Conservation (phyloP, 2,888 invertebrate species). For the Phorcus lineatus region DNA sequence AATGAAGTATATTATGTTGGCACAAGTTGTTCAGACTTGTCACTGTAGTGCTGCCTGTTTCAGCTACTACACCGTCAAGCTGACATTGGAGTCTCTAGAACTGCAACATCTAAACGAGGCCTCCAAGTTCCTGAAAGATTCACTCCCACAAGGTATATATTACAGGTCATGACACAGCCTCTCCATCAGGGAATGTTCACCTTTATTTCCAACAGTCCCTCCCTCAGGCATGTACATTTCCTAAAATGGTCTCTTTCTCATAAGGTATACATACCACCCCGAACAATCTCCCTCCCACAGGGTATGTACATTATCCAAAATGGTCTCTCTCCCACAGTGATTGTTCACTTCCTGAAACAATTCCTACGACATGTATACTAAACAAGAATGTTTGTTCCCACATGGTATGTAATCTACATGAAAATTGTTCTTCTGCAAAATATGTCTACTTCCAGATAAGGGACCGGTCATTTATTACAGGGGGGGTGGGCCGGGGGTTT, state of each 20-base stretch:
- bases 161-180: background rate
- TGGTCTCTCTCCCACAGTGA: background rate
- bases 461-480: no score
- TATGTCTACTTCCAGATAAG: no score
- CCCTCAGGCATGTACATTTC: background rate
- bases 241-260: background rate
- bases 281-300: background rate
- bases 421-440: no score
- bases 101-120: slow-evolving; percentile 74
- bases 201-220: no score
- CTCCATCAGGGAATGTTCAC: no score
- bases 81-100: slow-evolving; percentile 78
- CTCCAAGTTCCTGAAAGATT: slow-evolving; percentile 67
- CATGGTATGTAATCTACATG: no score
- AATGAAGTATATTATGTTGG: no score
- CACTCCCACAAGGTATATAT: slow-evolving; percentile 72
- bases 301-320: background rate
- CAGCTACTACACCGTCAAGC: slow-evolving; percentile 78
- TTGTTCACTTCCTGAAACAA: no score
- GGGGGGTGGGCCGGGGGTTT: no score
- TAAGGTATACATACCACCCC: background rate
- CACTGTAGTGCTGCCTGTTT: slow-evolving; percentile 25
- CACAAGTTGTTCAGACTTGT: no score
- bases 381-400: no score
- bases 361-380: no score